Conservation (phyloP, 2,113 vertebrate species). For the Petroica traversi region DNA sequence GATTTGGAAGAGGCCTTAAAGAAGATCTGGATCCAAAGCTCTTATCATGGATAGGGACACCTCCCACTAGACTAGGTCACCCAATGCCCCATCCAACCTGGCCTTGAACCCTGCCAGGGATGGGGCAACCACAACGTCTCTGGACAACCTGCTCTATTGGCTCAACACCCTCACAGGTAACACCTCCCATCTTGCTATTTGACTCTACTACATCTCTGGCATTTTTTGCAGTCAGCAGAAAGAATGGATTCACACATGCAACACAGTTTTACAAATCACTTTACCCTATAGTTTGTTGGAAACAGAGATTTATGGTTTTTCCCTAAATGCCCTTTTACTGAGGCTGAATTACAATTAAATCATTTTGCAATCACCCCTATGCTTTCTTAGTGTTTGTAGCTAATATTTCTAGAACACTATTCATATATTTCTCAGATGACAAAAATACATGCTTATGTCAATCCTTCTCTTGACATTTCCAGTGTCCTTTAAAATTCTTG, state of each 20-base stretch:
- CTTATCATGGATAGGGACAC: background rate
- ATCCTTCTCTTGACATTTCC: background rate
- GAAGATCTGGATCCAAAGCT: background rate
- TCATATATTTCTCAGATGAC: background rate
- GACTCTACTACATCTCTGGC: background rate
- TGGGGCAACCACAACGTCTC: background rate
- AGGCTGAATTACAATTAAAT: background rate
- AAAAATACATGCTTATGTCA: background rate
- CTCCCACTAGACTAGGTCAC: background rate
- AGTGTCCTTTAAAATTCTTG: background rate
- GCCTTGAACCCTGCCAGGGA: background rate
- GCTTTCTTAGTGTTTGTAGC: background rate
- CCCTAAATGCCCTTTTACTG: background rate
- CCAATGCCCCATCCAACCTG: too few relatives aligned
- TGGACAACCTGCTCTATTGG: background rate
- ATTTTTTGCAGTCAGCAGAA: background rate
- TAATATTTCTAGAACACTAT: background rate
- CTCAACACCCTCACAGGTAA: background rate
- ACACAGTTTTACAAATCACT: background rate
- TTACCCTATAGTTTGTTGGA: background rate
- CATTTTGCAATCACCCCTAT: rapidly evolving
- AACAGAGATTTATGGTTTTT: background rate
- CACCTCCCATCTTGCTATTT: background rate
- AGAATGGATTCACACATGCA: background rate
- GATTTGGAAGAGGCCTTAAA: background rate